phyloP scores from a whole-genome alignment of 2,888 invertebrate genomes.

The Drosophila antonietae region DNA sequence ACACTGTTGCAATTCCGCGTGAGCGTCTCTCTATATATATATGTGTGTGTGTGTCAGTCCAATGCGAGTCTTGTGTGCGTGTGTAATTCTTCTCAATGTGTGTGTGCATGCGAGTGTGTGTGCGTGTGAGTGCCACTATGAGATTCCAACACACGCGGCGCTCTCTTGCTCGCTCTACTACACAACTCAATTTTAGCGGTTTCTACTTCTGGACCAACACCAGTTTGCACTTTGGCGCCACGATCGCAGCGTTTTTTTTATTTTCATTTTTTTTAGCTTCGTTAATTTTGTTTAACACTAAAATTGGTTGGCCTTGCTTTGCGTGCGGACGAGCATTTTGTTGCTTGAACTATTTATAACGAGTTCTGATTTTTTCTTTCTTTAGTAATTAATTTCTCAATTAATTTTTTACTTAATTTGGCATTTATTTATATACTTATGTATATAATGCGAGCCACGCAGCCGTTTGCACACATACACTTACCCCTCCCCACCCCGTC shows the following conservation, averaged over 20 bases:
- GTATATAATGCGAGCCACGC: constrained; percentile 38
- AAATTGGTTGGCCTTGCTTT: constrained; percentile 40
- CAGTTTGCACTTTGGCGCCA: constrained; percentile 58
- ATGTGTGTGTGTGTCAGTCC: constrained; percentile 10
- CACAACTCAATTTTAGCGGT: constrained; percentile 22
- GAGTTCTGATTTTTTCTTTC: constrained; percentile 9
- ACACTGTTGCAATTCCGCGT: constrained; percentile 62
- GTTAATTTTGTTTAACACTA: constrained; percentile 29
- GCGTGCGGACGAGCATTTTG: constrained; percentile 18
- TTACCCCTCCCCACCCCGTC: constrained; percentile 36
- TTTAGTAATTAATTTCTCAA: neutral
- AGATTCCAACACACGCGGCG: constrained; percentile 64
- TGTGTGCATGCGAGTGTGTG: neutral
- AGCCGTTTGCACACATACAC: constrained; percentile 37
- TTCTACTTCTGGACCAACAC: constrained; percentile 40
- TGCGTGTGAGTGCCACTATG: constrained; percentile 25
- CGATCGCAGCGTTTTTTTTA: constrained; percentile 26
- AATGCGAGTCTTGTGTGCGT: constrained; percentile 18
- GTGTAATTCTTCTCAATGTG: constrained; percentile 1
- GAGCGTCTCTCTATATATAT: constrained; percentile 10
- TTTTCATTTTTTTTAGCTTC: neutral
- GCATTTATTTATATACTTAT: constrained; percentile 13
- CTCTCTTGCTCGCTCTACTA: constrained; percentile 28
- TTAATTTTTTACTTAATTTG: constrained; percentile 1
- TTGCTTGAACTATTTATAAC: constrained; percentile 22